Percentiles rank a stretch among this genome's conserved stretches.
These are phyloP conservation scores for Orius laevigatus DNA, from an alignment of 1,140 invertebrate genomes.

Conservation along the genomic window DNA sequence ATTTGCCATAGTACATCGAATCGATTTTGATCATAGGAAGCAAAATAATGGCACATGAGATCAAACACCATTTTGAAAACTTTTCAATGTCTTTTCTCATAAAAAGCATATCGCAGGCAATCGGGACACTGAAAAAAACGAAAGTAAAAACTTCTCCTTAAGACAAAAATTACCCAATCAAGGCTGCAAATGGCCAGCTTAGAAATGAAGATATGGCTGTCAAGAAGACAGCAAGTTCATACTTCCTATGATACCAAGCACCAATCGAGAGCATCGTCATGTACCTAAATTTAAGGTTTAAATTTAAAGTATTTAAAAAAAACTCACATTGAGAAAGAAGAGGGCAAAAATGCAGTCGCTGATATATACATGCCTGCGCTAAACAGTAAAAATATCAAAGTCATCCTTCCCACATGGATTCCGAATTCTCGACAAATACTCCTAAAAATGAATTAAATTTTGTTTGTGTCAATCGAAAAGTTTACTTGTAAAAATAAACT, in stretches of 20 bases:
- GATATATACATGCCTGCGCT: constrained; percentile 85
- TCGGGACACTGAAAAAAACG: constrained; percentile 45
- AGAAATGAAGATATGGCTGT: constrained; percentile 58
- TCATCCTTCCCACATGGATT: constrained; percentile 67
- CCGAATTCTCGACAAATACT: constrained; percentile 79
- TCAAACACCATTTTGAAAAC: constrained; percentile 35
- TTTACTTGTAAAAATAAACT: constrained; percentile 87
- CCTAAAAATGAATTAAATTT: constrained; percentile 35
- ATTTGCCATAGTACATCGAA: constrained; percentile 74
- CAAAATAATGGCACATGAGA: constrained; percentile 32
- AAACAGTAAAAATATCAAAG: constrained; percentile 65
- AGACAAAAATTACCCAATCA: constrained; percentile 45
- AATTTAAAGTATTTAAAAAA: neutral
- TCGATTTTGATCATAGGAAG: constrained; percentile 70
- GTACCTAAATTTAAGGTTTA: constrained; percentile 31
- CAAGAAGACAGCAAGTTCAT: constrained; percentile 65
- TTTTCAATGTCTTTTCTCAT: constrained; percentile 39
- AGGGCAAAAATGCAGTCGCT: constrained; percentile 79
- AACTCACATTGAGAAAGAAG: constrained; percentile 72
- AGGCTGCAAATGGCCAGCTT: constrained; percentile 85
- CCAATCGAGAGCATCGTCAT: constrained; percentile 63
- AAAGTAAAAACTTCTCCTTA: constrained; percentile 8
- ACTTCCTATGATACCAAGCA: constrained; percentile 67
- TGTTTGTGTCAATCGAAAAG: no score
- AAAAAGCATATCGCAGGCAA: constrained; percentile 73